Evolutionary conservation across 2,888 invertebrate species (phyloP).

Genomic region (Heteromyza rotundicornis): DNA sequence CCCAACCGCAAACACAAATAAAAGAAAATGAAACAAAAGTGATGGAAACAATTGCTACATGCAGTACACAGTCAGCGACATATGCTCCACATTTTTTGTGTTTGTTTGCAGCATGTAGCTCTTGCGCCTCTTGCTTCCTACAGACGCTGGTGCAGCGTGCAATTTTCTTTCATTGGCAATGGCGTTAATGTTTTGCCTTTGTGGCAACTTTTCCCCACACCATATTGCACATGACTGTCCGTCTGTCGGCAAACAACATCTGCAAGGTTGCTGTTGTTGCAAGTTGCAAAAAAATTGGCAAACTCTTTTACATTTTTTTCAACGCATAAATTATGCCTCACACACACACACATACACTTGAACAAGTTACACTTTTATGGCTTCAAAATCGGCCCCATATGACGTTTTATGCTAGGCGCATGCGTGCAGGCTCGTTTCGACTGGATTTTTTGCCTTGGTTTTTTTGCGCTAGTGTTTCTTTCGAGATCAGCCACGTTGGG

Average conservation of each 20-base stretch:
- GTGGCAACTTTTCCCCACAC: neutral
- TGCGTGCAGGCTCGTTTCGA: constrained; percentile 2
- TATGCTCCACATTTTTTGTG: too few species aligned
- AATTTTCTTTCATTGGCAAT: neutral
- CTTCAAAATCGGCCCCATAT: neutral
- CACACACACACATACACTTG: too few species aligned
- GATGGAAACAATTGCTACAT: too few species aligned
- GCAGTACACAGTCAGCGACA: too few species aligned
- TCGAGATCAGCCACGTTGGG: neutral
- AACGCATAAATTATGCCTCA: neutral
- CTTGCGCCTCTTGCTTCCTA: too few species aligned
- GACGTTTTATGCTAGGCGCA: neutral
- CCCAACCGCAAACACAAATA: too few species aligned
- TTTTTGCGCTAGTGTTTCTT: too few species aligned
- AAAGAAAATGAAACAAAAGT: too few species aligned
- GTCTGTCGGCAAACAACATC: constrained; percentile 2
- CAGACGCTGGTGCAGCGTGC: neutral
- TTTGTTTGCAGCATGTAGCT: too few species aligned
- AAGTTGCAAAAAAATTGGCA: too few species aligned
- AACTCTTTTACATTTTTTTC: neutral
- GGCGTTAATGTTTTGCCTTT: neutral
- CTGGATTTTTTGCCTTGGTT: too few species aligned
- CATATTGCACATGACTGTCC: neutral
- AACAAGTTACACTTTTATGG: neutral
- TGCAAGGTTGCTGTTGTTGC: neutral